Evolutionary conservation across 2,797 vertebrate genomes (phyloP), one percentile per base, ranked within the genome.

Genomic region (Gadopsis marmoratus): DNA sequence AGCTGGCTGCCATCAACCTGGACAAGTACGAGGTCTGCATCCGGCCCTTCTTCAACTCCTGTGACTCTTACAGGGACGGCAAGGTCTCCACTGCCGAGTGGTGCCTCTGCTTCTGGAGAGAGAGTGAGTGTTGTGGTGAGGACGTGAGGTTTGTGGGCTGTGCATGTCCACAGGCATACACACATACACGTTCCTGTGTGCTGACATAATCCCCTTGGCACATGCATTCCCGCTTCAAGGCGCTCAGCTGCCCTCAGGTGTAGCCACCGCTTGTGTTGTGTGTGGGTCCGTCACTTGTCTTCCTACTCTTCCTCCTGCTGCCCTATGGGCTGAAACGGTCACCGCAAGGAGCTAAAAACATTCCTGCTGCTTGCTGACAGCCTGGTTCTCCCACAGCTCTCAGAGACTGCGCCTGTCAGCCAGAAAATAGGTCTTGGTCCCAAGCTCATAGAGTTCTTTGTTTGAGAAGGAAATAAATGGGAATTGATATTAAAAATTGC

Each of bases 101-200:
- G 98, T 99, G 98, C 90, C 97, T 99, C 93, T 99, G 98, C 93
- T 99, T 99, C 95, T 99, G 98, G 98, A 97, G 98, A 92, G 97
- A 99, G 94, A 99, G 98, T 99, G 93, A 95, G 98, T 97, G 47
- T 62, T 37, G 8, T 23, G 43, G 54, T 58, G 47, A 23, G 58
- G 74, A 39, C 41, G 39, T 47, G 51, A 54, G 37, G 54, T 33
- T 62, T 68, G 55, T 19, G 2, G 62, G 33, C 43, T 47, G 56
- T 26, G 59, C 31, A 54, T 23, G 65, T 84, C 74, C 33, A 8
- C 33, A 4, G 35, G 47, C 48, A 4, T 16, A 11, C 58, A 37
- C 17, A 11, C n/a, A 23, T 33, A 66, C 53, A 65, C n/a, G 3
- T 35, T 63, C 55, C 58, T 33, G 17, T 54, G 23, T 48, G 74